A percentile compares a stretch with the other conserved stretches of the same genome.
phyloP scores from a whole-genome alignment of 2,797 vertebrate genomes.

The Borostomias antarcticus region DNA sequence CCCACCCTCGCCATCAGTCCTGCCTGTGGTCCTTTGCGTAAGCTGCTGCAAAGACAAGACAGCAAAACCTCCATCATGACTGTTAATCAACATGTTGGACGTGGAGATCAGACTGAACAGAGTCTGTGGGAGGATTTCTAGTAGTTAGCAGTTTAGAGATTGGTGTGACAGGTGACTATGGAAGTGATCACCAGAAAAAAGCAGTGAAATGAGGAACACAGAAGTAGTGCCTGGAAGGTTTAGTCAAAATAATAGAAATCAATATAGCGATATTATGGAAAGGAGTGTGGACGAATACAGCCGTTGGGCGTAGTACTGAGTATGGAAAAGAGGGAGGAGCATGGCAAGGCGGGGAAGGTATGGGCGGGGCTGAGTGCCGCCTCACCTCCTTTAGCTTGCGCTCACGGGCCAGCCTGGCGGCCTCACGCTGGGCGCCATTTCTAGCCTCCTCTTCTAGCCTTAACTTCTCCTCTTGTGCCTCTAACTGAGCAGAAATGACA shows the following conservation, averaged over 20 bases:
- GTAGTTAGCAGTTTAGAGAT: neutral
- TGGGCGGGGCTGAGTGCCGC: slow-evolving; percentile 61
- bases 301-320: neutral
- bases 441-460: slow-evolving; percentile 99
- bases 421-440: slow-evolving; percentile 93
- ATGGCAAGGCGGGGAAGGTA: neutral
- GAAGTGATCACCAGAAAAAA: neutral
- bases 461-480: slow-evolving; percentile 99
- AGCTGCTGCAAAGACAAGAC: slow-evolving; percentile 72
- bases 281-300: neutral
- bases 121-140: no score
- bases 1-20: slow-evolving; percentile 66
- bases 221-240: slow-evolving; percentile 19
- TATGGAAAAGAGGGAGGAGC: neutral
- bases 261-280: no score
- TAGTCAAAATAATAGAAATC: slow-evolving; percentile 11
- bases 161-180: neutral
- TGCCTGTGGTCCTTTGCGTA: slow-evolving; percentile 74
- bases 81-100: neutral
- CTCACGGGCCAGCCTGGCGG: slow-evolving; percentile 93
- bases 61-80: slow-evolving; percentile 40
- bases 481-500: slow-evolving; percentile 96
- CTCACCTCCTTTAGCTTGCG: slow-evolving; percentile 97
- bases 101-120: neutral
- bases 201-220: slow-evolving; percentile 1